Evolutionary conservation across 1,140 invertebrate genomes (phyloP), one percentile per base, ranked within the genome.

Genomic region (Belonocnema kinseyi): DNA sequence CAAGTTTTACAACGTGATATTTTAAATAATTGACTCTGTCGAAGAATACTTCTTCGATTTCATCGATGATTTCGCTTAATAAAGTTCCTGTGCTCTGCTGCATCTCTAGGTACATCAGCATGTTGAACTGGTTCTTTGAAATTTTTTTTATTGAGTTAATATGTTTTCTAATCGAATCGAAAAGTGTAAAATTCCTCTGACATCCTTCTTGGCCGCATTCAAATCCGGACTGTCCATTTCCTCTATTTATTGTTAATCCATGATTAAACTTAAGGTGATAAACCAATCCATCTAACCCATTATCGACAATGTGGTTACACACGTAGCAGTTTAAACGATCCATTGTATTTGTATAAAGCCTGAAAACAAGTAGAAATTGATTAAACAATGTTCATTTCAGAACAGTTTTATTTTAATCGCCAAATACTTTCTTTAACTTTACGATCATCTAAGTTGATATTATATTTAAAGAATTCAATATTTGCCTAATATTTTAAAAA

Each of bases 31-130:
- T 56, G 0, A 50, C 33, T 13, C 3, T 54, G 17, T 11, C 40
- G 3, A 74, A 11, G 13, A 74, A 16, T n/a, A 74, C 2, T 26
- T 74, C 72, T 26, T 74, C 72, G 16, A 58, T 14, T 21, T 58
- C 56, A 26, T 58, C 56, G 3, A 58, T 13, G 11, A 58, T 13
- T 58, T 58, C 56, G 1, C 0, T 14, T 3, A 21, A 0, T 3
- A 58, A 58, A 21, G 56, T 3, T 26, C 56, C 56, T 13, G 56
- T 10, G 17, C 0, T 17, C 53, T 17, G 53, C n/a, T 40, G 40
- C 40, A 17, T 56, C 53, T 16, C 8, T 56, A 10, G 53, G n/a
- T 10, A 10, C 17, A 56, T 19, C 17, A 46, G 6, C 40, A 10
- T 4, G 8, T 19, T 19, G 56, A 58, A 4, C 11, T 21, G 17